Base-by-base conservation (phyloP, 1,140 invertebrate genomes). In the Zaprionus camerounensis region DNA sequence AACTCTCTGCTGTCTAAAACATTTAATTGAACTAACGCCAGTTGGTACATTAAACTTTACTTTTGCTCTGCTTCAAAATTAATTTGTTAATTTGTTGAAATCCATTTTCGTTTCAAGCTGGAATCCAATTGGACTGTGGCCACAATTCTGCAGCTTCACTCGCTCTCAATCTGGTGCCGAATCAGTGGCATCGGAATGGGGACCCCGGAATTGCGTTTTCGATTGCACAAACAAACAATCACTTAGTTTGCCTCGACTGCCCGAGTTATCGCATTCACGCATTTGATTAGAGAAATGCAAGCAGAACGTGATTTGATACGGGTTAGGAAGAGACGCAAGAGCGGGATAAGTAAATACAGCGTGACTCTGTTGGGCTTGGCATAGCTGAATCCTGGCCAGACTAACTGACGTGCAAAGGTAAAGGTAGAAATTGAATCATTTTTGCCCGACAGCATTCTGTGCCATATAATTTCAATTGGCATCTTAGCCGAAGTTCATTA, bases 141-240 rank as follows among this genome's bases (percentile, higher is more conserved):
- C 24, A 56, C 46, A 51, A 24, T 2, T 4, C 46, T 22, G 20
- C 46, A 51, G 13, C 22, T 20, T 49, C 20, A 7, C 41, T 7
- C 44, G 9, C n/a, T 49, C 44, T 49, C n/a, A 49, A 22, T 49
- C 44, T 20, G 5, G n/a, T n/a, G 3, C 44, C 6, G n/a, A 20
- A 17, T 20, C 44, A 20, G 44, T n/a, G 5, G 44, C 44, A 11
- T 46, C 11, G 9, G 24, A 55, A 68, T 53, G 49, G 59, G 51
- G n/a, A 58, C 64, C 64, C 55, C 53, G 28, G 36, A 59, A 76
- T 66, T 61, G 28, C 56, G 74, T 36, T 71, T 76, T 70, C 66
- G 59, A 63, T 75, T 75, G 73, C 84, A 76, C 86, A 85, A 88
- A 88, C 85, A 88, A 85, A 76, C 85, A 88, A 81, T 81, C 80